Conservation (phyloP, 2,888 invertebrate species). For the Salticus scenicus region DNA sequence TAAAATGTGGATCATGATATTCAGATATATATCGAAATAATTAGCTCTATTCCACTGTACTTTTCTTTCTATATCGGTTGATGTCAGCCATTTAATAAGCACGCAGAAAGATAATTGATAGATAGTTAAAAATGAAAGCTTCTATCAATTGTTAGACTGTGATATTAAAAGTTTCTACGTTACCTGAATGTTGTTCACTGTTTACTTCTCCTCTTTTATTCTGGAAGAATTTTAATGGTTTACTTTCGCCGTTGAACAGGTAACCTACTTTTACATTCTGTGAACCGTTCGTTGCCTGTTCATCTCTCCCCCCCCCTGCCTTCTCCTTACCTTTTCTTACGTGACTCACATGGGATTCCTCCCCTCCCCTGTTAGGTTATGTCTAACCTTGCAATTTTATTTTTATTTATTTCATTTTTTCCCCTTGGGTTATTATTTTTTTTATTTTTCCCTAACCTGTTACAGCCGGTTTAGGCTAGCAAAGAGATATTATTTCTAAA, state of each 20-base stretch:
- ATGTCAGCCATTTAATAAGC: too few species aligned
- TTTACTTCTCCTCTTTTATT: not conserved
- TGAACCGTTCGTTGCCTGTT: not conserved
- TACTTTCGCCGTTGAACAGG: slow-evolving; percentile 16
- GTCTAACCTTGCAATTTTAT: slow-evolving; percentile 1
- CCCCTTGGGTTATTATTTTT: not conserved
- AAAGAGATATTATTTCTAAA: not conserved
- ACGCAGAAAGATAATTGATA: too few species aligned
- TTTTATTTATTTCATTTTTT: not conserved
- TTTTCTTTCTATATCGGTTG: too few species aligned
- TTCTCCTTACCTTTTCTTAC: slow-evolving; percentile 19
- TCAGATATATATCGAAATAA: too few species aligned
- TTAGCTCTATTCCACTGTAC: too few species aligned
- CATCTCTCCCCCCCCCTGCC: not conserved
- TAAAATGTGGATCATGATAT: too few species aligned
- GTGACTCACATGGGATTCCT: not conserved
- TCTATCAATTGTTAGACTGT: too few species aligned
- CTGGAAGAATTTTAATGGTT: slow-evolving; percentile 24
- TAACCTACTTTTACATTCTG: slow-evolving; percentile 26
- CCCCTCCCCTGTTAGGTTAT: not conserved
- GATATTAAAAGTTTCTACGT: too few species aligned
- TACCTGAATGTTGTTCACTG: too few species aligned
- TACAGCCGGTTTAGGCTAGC: too few species aligned
- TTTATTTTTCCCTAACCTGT: too few species aligned
- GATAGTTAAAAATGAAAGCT: too few species aligned